Evolutionary conservation across 2,888 invertebrate species (phyloP).

Genomic region (Euplagia quadripunctaria): DNA sequence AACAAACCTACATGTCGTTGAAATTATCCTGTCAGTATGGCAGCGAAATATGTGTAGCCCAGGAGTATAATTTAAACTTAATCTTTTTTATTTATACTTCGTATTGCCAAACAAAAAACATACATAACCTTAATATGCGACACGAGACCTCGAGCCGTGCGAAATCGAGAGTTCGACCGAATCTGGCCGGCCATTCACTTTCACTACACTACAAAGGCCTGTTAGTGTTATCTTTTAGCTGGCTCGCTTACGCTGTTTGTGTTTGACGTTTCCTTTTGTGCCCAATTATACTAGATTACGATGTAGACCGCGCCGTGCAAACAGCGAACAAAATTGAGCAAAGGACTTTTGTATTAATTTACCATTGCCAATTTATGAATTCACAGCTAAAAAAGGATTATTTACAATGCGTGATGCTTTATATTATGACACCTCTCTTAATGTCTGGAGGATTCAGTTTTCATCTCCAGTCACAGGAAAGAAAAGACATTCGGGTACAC

Average conservation of each 20-base stretch:
- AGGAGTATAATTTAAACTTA: too few species aligned
- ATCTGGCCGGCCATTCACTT: constrained; percentile 67
- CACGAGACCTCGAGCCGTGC: constrained; percentile 66
- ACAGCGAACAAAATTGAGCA: constrained; percentile 6
- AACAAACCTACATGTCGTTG: background rate
- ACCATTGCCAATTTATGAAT: too few species aligned
- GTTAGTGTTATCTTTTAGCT: constrained; percentile 68
- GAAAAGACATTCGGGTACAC: too few species aligned
- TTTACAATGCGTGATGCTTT: too few species aligned
- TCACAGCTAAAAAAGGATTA: too few species aligned
- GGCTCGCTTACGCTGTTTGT: constrained; percentile 56
- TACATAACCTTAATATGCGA: constrained; percentile 54
- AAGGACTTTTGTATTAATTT: background rate
- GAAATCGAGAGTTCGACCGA: constrained; percentile 73
- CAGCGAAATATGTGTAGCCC: background rate
- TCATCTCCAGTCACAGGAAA: background rate
- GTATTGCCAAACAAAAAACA: constrained; percentile 44
- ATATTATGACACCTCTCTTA: background rate
- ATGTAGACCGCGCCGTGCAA: constrained; percentile 7
- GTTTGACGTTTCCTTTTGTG: constrained; percentile 57
- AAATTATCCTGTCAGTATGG: background rate
- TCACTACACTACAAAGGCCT: constrained; percentile 66
- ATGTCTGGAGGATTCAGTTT: background rate
- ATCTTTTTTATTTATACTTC: constrained; percentile 28
- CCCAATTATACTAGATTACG: constrained; percentile 37